A percentile compares a stretch with the other conserved stretches of the same genome.
phyloP scores from a whole-genome alignment of 64 coral and sea anemone genomes.

The Stichodactyla mertensii region DNA sequence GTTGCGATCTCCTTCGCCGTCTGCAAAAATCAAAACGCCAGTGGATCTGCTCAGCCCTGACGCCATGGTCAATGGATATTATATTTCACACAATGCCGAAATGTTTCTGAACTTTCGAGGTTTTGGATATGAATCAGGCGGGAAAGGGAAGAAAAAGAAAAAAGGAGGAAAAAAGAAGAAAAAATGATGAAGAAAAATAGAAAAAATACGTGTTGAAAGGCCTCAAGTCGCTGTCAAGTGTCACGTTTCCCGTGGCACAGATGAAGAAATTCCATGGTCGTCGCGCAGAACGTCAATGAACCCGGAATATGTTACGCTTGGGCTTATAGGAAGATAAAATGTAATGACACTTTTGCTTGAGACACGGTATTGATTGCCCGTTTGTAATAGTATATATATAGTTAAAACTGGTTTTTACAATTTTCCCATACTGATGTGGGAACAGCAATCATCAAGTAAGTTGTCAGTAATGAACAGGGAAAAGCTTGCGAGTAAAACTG shows the following conservation, averaged over 20 bases:
- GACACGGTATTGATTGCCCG: too few species aligned
- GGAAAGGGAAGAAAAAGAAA: slow-evolving; percentile 66
- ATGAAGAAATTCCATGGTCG: background rate
- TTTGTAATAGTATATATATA: too few species aligned
- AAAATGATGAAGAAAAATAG: slow-evolving; percentile 22
- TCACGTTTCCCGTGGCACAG: background rate
- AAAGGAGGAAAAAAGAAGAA: slow-evolving; percentile 81
- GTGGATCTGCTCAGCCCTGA: slow-evolving; percentile 76
- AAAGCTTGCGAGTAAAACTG: too few species aligned
- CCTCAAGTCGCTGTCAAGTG: background rate
- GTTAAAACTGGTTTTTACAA: too few species aligned
- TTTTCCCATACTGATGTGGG: too few species aligned
- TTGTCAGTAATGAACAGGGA: too few species aligned
- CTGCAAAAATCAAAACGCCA: slow-evolving; percentile 49
- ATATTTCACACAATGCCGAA: slow-evolving; percentile 85
- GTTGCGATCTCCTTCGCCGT: slow-evolving; percentile 57
- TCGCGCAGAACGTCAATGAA: too few species aligned
- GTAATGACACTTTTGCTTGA: too few species aligned
- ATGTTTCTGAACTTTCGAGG: slow-evolving; percentile 82
- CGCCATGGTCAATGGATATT: slow-evolving; percentile 97
- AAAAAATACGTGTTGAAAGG: background rate
- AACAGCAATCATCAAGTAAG: too few species aligned
- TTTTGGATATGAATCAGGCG: slow-evolving; percentile 74
- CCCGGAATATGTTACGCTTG: too few species aligned
- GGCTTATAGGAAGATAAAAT: background rate